A percentile compares a stretch with the other conserved stretches of the same genome.
These are phyloP conservation scores for Parambassis ranga DNA, from an alignment of 2,797 vertebrate species.

Conservation along the genomic window DNA sequence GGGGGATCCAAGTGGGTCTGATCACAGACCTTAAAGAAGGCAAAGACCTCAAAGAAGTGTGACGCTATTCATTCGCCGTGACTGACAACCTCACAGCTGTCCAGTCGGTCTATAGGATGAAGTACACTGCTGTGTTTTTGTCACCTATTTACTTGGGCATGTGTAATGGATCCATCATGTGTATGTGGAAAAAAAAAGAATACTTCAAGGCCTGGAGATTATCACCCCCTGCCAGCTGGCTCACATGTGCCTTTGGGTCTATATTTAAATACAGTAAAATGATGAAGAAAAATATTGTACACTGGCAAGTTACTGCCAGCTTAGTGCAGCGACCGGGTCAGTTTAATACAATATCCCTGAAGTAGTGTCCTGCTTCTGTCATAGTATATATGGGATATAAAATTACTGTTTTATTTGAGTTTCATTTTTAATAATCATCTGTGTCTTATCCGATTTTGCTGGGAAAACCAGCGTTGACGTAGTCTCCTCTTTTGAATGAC, in stretches of 20 bases:
- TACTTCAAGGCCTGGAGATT: slow-evolving; percentile 82
- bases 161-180: slow-evolving; percentile 78
- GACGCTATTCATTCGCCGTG: slow-evolving; percentile 55
- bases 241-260: slow-evolving; percentile 66
- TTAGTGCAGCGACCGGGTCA: slow-evolving; percentile 40
- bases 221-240: slow-evolving; percentile 76
- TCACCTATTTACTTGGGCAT: slow-evolving; percentile 83
- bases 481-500: slow-evolving; percentile 66
- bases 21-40: slow-evolving; percentile 33
- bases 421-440: neutral
- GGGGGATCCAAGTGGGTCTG: slow-evolving; percentile 46
- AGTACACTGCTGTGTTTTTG: slow-evolving; percentile 73
- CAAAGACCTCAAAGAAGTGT: slow-evolving; percentile 57
- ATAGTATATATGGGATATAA: neutral
- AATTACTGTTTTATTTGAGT: neutral
- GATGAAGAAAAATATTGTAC: slow-evolving; percentile 60
- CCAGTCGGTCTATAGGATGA: slow-evolving; percentile 59
- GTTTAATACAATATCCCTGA: slow-evolving; percentile 29
- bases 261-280: slow-evolving; percentile 79
- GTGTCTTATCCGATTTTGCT: neutral
- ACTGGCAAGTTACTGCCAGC: slow-evolving; percentile 45
- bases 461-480: slow-evolving; percentile 50
- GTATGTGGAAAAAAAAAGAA: slow-evolving; percentile 54
- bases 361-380: neutral
- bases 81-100: slow-evolving; percentile 70